A percentile compares a stretch with the other conserved stretches of the same genome.
phyloP scores from a whole-genome alignment of 2,797 vertebrate species.

The Paguma larvata region DNA sequence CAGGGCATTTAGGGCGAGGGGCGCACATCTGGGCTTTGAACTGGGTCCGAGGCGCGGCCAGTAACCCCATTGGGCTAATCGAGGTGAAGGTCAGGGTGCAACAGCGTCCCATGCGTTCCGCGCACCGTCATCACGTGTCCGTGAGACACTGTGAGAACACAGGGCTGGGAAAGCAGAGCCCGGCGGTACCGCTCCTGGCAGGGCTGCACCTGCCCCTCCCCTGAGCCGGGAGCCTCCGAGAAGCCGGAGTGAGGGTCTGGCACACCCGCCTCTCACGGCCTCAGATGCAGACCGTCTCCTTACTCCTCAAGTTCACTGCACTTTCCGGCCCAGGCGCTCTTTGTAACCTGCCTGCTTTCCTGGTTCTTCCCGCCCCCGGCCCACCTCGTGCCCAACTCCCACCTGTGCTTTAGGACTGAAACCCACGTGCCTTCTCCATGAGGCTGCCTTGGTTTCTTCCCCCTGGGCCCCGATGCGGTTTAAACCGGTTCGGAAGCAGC shows the following conservation, averaged over 20 bases:
- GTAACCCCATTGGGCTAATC: accelerated
- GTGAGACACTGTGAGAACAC: not conserved
- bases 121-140: accelerated
- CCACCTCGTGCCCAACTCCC: accelerated
- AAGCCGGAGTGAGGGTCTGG: accelerated
- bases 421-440: accelerated
- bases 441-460: not conserved
- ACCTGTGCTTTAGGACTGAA: not conserved
- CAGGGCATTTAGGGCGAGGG: not conserved
- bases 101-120: accelerated
- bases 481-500: accelerated
- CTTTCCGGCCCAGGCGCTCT: not conserved
- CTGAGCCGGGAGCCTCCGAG: not conserved
- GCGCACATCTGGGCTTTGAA: not conserved
- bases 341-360: accelerated
- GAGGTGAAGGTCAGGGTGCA: accelerated
- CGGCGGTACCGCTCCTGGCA: accelerated
- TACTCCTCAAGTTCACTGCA: accelerated
- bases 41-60: accelerated
- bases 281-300: not conserved
- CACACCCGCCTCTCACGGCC: accelerated
- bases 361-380: not conserved
- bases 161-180: not conserved
- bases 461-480: not conserved
- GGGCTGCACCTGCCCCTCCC: not conserved